Evolutionary conservation across 1,140 invertebrate genomes (phyloP).

Genomic region (Dendroctonus valens): DNA sequence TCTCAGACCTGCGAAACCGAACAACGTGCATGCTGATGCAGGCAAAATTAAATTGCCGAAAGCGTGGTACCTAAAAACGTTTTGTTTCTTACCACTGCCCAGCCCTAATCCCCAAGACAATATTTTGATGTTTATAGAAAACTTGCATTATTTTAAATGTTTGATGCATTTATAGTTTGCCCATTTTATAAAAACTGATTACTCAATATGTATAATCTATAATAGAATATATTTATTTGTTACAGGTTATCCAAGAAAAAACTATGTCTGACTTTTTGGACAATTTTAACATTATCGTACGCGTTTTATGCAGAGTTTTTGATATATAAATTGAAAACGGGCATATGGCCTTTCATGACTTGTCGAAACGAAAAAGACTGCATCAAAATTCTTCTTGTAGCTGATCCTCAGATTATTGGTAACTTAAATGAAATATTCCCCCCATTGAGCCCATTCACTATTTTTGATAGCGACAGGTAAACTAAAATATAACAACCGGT

Average conservation of each 20-base stretch:
- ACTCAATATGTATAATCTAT: no score
- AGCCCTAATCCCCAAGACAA: no score
- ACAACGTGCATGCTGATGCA: no score
- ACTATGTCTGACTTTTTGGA: conserved; percentile 20
- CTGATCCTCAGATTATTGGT: conserved; percentile 91
- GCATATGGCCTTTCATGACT: conserved; percentile 54
- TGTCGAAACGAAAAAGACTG: conserved; percentile 58
- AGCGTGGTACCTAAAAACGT: no score
- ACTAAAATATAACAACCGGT: neutral
- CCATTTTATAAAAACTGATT: no score
- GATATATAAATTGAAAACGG: conserved; percentile 34
- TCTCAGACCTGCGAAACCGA: no score
- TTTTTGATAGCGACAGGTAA: conserved; percentile 80
- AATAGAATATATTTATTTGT: neutral
- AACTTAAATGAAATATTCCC: conserved; percentile 64
- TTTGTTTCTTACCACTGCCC: no score
- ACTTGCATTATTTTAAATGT: no score
- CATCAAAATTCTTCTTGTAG: conserved; percentile 75
- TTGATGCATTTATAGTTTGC: no score
- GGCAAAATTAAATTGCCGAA: no score
- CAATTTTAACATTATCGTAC: conserved; percentile 23
- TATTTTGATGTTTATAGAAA: no score
- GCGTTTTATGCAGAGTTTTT: conserved; percentile 35
- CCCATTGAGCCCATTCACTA: conserved; percentile 57
- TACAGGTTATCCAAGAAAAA: conserved; percentile 32